phyloP scores from a whole-genome alignment of 2,113 vertebrate genomes.

The Megalops atlanticus region DNA sequence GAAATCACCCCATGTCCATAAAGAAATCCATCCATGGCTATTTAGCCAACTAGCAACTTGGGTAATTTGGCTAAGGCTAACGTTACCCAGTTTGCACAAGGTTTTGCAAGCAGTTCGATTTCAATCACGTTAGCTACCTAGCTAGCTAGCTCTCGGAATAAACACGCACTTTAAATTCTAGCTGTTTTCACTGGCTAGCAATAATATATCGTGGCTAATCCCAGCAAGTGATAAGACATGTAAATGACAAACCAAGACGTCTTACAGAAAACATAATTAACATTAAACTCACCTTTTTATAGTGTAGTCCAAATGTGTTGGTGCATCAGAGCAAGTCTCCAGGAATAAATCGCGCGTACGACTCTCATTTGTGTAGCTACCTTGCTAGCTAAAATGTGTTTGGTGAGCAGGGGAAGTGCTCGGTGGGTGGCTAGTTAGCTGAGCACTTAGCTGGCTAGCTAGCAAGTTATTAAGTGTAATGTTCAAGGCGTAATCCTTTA shows the following conservation, averaged over 20 bases:
- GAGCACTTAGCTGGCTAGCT: slow-evolving; percentile 41
- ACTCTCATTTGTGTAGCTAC: slow-evolving; percentile 72
- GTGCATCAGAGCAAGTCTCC: slow-evolving; percentile 69
- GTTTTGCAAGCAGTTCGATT: neutral
- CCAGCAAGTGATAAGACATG: no score
- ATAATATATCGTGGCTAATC: no score
- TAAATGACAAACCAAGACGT: neutral
- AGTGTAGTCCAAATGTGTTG: slow-evolving; percentile 61
- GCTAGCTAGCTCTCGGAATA: slow-evolving; percentile 21
- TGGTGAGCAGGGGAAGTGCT: slow-evolving; percentile 72
- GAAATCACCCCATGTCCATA: neutral
- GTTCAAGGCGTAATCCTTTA: slow-evolving; percentile 33
- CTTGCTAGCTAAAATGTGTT: slow-evolving; percentile 62
- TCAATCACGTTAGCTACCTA: slow-evolving; percentile 13
- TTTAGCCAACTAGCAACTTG: neutral
- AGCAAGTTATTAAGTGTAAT: slow-evolving; percentile 59
- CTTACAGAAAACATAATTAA: slow-evolving; percentile 12
- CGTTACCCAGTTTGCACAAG: neutral
- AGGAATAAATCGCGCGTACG: slow-evolving; percentile 63
- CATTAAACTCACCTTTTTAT: slow-evolving; percentile 65
- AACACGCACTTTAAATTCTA: slow-evolving; percentile 5
- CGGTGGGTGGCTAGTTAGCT: slow-evolving; percentile 44
- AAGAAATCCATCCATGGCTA: neutral
- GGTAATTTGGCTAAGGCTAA: neutral
- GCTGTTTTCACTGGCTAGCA: slow-evolving; percentile 23